These are phyloP conservation scores for Phyllostomus discolor DNA, from an alignment of 2,113 vertebrate genomes.

Conservation along the genomic window DNA sequence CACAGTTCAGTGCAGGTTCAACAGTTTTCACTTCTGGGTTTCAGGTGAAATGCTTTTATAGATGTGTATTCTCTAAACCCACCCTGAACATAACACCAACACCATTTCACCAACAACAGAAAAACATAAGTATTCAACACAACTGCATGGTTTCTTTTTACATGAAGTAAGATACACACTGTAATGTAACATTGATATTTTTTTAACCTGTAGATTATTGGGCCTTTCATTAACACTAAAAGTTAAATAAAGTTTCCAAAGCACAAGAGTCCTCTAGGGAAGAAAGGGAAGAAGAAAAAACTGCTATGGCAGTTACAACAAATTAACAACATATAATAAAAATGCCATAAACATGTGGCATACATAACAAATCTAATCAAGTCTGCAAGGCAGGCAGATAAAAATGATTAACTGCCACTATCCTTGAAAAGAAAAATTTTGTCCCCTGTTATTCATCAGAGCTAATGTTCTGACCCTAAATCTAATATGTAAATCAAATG, in stretches of 20 bases:
- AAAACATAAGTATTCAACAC: neutral
- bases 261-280: slow-evolving; percentile 76
- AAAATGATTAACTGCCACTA: slow-evolving; percentile 82
- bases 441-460: slow-evolving; percentile 70
- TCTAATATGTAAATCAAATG: slow-evolving; percentile 76
- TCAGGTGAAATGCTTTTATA: neutral
- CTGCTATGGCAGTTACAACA: slow-evolving; percentile 81
- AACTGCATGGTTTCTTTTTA: neutral
- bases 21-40: neutral
- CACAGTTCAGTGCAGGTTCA: neutral
- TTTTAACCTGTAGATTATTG: neutral
- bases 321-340: slow-evolving; percentile 87
- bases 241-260: slow-evolving; percentile 75
- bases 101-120: neutral
- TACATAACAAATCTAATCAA: slow-evolving; percentile 84
- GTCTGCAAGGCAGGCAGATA: slow-evolving; percentile 79
- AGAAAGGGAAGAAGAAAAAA: slow-evolving; percentile 74
- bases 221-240: slow-evolving; percentile 51
- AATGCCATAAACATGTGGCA: slow-evolving; percentile 83
- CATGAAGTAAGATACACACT: neutral
- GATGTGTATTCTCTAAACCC: neutral
- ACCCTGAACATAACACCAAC: neutral
- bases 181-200: neutral
- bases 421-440: slow-evolving; percentile 78
- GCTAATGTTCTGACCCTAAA: slow-evolving; percentile 75